Percentiles rank a stretch among this genome's conserved stretches.
These are phyloP conservation scores for Lacerta agilis DNA, from an alignment of 2,797 vertebrate genomes.

Conservation along the genomic window DNA sequence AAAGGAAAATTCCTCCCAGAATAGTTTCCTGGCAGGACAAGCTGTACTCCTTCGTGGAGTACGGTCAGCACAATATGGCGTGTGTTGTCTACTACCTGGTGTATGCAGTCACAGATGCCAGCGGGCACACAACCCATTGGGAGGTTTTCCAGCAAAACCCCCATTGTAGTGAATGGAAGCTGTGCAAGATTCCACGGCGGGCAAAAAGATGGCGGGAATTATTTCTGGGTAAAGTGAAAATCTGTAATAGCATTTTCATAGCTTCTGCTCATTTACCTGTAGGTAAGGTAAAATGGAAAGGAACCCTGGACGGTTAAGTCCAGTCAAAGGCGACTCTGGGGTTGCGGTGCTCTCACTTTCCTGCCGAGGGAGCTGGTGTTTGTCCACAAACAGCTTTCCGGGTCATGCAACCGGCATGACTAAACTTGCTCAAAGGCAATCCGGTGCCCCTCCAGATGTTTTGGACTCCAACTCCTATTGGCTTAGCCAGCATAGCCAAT, in stretches of 20 bases:
- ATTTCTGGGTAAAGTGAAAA: not conserved
- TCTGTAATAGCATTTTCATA: not conserved
- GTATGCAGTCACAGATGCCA: not conserved
- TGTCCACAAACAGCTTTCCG: too few species aligned
- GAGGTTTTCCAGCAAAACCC: not conserved
- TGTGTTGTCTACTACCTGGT: not conserved
- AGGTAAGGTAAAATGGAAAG: too few species aligned
- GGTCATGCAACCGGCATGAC: too few species aligned
- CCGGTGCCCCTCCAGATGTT: too few species aligned
- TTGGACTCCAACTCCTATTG: too few species aligned
- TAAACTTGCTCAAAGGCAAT: too few species aligned
- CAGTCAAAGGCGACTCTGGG: too few species aligned
- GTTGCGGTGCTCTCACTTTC: too few species aligned
- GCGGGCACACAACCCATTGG: not conserved
- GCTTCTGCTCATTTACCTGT: not conserved
- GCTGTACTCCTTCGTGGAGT: slow-evolving; percentile 2
- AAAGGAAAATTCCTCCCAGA: slow-evolving; percentile 26
- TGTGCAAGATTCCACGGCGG: not conserved
- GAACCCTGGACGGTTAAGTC: too few species aligned
- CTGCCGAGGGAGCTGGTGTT: too few species aligned
- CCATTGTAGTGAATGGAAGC: not conserved
- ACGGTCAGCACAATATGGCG: slow-evolving; percentile 11
- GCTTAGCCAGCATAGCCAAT: too few species aligned
- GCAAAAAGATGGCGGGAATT: not conserved
- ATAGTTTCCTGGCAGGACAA: not conserved